These are phyloP conservation scores for Sander lucioperca DNA, from an alignment of 2,113 vertebrate species.

Conservation along the genomic window DNA sequence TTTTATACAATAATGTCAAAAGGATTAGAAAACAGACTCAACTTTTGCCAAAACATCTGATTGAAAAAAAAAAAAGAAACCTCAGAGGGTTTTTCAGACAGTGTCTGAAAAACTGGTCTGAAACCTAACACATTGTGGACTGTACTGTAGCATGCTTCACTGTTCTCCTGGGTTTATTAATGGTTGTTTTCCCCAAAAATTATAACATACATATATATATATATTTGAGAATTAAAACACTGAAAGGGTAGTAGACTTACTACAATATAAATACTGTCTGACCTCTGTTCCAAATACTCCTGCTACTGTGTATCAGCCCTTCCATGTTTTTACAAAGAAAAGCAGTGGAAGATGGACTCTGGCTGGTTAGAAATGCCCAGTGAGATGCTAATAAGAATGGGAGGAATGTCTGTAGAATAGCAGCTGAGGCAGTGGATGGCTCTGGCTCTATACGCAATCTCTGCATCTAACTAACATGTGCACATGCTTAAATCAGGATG, in stretches of 20 bases:
- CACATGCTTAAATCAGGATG: neutral
- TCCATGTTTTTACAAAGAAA: constrained; percentile 73
- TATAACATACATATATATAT: neutral
- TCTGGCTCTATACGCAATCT: constrained; percentile 13
- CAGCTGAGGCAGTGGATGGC: constrained; percentile 42
- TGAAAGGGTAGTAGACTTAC: constrained; percentile 1
- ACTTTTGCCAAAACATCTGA: constrained; percentile 39
- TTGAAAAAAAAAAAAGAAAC: constrained; percentile 43
- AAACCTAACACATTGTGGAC: constrained; percentile 29
- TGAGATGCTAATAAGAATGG: constrained; percentile 73
- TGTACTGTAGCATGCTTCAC: constrained; percentile 3
- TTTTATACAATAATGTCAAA: constrained; percentile 55
- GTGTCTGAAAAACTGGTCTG: constrained; percentile 19
- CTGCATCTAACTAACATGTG: constrained; percentile 2
- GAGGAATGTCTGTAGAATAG: constrained; percentile 73
- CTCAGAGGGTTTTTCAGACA: neutral
- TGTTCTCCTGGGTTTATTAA: constrained; percentile 20
- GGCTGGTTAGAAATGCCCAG: constrained; percentile 54
- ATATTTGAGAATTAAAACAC: constrained; percentile 28
- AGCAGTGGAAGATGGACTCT: constrained; percentile 52
- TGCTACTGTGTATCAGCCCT: constrained; percentile 47
- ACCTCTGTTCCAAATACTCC: constrained; percentile 71
- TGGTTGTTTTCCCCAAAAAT: neutral
- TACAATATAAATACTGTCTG: constrained; percentile 44
- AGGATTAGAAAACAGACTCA: constrained; percentile 32